These are phyloP conservation scores for Nematostella vectensis DNA, from an alignment of 92 coral and sea anemone species.

Conservation along the genomic window DNA sequence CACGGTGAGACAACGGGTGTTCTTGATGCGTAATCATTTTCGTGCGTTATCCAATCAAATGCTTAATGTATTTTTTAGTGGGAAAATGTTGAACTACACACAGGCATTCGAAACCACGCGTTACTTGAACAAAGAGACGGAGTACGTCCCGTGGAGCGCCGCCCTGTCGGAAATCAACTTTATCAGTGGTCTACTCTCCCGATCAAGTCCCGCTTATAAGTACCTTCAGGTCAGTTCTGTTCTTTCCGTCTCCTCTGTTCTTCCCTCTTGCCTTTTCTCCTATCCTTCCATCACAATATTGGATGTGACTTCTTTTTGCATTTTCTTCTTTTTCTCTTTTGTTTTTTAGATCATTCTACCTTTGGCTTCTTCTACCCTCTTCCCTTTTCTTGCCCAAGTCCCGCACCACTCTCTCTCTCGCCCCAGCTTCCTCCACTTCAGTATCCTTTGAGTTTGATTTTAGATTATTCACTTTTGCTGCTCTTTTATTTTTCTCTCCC, in stretches of 20 bases:
- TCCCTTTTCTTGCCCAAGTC: no score
- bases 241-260: not conserved
- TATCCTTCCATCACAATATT: no score
- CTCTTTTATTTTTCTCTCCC: no score
- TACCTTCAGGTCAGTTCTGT: slow-evolving; percentile 37
- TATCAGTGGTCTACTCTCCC: slow-evolving; percentile 10
- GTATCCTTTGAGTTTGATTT: no score
- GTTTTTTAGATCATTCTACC: no score
- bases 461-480: no score
- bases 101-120: slow-evolving; percentile 21
- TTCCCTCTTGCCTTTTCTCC: no score
- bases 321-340: no score
- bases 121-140: slow-evolving; percentile 36
- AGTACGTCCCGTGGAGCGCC: slow-evolving; percentile 46
- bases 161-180: slow-evolving; percentile 22
- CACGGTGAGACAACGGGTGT: slow-evolving; percentile 32
- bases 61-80: not conserved
- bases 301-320: no score
- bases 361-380: no score
- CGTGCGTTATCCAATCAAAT: not conserved
- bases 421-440: no score
- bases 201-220: slow-evolving; percentile 42
- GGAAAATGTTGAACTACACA: slow-evolving; percentile 19
- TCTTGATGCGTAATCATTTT: not conserved
- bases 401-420: no score